Evolutionary conservation across 2,113 vertebrate genomes (phyloP), one percentile per base, ranked within the genome.

Genomic region (Nipponia nippon): DNA sequence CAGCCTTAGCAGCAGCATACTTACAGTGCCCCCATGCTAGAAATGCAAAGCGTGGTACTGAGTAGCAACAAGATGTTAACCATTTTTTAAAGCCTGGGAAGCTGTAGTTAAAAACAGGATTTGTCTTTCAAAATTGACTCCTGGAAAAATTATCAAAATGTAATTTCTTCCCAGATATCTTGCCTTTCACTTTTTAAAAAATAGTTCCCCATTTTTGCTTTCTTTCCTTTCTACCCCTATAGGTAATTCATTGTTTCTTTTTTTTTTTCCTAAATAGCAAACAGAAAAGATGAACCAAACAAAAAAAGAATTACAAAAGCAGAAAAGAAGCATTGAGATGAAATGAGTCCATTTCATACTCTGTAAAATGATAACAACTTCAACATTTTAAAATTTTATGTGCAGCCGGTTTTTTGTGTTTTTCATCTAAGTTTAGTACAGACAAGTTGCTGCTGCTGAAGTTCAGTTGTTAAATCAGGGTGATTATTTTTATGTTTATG

Each of bases 401-500:
- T 87, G 61, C 65, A 69, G 66, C 8, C 6, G 1, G 17, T 25
- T 40, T 92, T 92, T 87, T 11, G 0, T 94, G 38, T 82, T 96
- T 91, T 86, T 91, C 55, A 53, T 82, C 27, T 26, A 58, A 38
- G 19, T 62, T 44, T 23, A 75, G 38, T 49, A 25, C 56, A 80
- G 87, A 46, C 63, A 75, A 75, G 75, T 75, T 58, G 53, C 78
- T 90, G 58, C 83, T 95, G 81, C 52, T 92, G 73, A 87, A 93
- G 69, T 82, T 94, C 65, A 82, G 94, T 65, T 91, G 70, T 91
- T 97, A 93, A 80, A 95, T 82, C 61, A 46, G 56, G n/a, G 69
- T 79, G 87, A 94, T 93, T 89, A 42, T 91, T 96, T 95, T 93
- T 92, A 87, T 92, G 86, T 95, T 89, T 70, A 76, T 79, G 62